Base-by-base conservation (phyloP, 2,797 vertebrate species). In the Sternotherus odoratus region DNA sequence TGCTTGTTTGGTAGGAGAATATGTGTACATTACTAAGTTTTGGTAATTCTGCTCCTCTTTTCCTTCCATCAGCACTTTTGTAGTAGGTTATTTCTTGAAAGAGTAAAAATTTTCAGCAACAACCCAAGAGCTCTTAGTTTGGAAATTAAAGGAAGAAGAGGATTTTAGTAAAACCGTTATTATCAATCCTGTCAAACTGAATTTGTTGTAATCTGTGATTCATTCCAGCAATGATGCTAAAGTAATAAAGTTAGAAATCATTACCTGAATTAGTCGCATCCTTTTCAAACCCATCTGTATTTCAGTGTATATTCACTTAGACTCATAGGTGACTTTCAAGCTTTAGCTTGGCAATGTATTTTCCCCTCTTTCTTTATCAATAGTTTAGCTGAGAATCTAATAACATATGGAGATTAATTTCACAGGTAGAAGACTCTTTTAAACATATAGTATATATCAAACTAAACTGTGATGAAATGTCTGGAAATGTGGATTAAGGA, bases 161-260 rank as follows among this genome's bases (percentile, higher is more conserved):
- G 74, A 85, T 72, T 72, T 77, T 88, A 75, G 51, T 88, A 85
- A 82, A 89, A 89, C 46, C 78, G 78, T 82, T 86, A 86, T 79
- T 79, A 75, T 39, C 82, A 84, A n/a, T 72, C 74, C 75, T 89
- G 83, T 92, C 91, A 92, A 39, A 86, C 28, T 83, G 53, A 79
- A 86, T 92, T 92, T 92, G 83, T 28, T 83, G 60, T 89, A 86
- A 89, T 83, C 79, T 79, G 74, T 92, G 87, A 89, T 89, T 89
- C 79, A 63, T 63, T 74, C 87, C 79, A 92, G 87, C 78, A 80
- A 79, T 88, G 74, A 77, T 63, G 60, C 74, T 86, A 82, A 79
- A 79, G 46, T 92, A 92, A 86, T 88, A 63, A 92, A 54, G 75
- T 89, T 86, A 89, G 87, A 86, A 60, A 83, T 83, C 77, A 92